These are phyloP conservation scores for Crotophaga sulcirostris DNA, from an alignment of 2,113 vertebrate species.

Conservation along the genomic window DNA sequence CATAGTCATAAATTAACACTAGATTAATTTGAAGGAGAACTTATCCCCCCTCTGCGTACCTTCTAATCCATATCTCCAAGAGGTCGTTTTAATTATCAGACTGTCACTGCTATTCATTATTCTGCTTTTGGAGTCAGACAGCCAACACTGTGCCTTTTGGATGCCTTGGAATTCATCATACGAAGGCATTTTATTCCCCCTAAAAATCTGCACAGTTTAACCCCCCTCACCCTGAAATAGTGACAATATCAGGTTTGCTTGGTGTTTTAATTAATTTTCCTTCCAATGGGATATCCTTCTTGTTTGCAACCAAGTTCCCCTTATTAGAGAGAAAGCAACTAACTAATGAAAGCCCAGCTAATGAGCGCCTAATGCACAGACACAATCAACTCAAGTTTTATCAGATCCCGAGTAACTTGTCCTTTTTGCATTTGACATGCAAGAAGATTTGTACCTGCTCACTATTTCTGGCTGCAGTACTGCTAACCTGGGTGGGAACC, in stretches of 20 bases:
- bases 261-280: not conserved
- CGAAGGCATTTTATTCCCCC: constrained; percentile 56
- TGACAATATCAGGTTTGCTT: not conserved
- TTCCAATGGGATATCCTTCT: not conserved
- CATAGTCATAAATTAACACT: constrained; percentile 51
- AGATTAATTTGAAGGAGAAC: constrained; percentile 58
- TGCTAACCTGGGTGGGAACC: not conserved
- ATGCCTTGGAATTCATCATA: constrained; percentile 63
- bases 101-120: constrained; percentile 72
- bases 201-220: constrained; percentile 65
- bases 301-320: not conserved
- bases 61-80: constrained; percentile 73
- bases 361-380: not conserved
- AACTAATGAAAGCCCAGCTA: not conserved
- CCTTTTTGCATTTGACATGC: not conserved
- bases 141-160: constrained; percentile 39
- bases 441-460: not conserved
- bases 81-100: constrained; percentile 80
- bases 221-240: constrained; percentile 36
- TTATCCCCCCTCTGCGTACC: constrained; percentile 14
- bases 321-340: not conserved
- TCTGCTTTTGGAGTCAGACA: constrained; percentile 59
- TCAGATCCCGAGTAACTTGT: not conserved
- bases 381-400: not conserved
- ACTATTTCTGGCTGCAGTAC: not conserved